A percentile compares a stretch with the other conserved stretches of the same genome.
Conservation (phyloP, 1,140 invertebrate genomes). For the Drosophila lini region DNA sequence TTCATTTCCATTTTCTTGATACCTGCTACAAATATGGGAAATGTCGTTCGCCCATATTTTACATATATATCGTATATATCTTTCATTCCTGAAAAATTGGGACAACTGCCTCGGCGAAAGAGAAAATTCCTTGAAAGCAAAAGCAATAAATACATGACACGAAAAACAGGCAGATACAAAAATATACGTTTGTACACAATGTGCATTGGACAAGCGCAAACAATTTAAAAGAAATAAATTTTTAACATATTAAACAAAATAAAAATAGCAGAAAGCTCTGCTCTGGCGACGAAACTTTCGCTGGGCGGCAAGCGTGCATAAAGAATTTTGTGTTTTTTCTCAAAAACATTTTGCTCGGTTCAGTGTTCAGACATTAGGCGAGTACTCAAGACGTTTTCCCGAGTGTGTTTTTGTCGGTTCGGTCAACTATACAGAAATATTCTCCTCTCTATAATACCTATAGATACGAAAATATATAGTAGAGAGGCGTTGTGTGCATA, state of each 20-base stretch:
- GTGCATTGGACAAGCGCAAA: conserved; percentile 19
- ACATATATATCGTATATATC: conserved; percentile 3
- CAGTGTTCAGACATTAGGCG: conserved; percentile 64
- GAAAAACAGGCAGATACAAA: conserved; percentile 28
- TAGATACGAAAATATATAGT: conserved; percentile 36
- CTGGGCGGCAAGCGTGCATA: conserved; percentile 34
- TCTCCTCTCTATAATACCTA: conserved; percentile 30
- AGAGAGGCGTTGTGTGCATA: conserved; percentile 14
- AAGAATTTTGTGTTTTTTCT: conserved; percentile 48
- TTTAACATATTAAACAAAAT: conserved; percentile 49
- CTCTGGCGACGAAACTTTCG: conserved; percentile 56
- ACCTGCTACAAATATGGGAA: conserved; percentile 1
- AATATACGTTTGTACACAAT: conserved; percentile 22
- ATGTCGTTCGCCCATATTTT: not conserved
- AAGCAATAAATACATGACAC: conserved; percentile 52
- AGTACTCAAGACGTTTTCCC: conserved; percentile 67
- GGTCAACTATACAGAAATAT: conserved; percentile 12
- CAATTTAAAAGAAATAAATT: conserved; percentile 44
- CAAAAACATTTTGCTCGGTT: conserved; percentile 57
- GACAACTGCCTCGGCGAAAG: conserved; percentile 38
- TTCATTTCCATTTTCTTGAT: conserved; percentile 28
- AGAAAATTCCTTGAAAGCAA: conserved; percentile 52
- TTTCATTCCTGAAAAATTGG: conserved; percentile 41
- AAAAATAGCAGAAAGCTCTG: conserved; percentile 73
- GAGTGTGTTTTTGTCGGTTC: conserved; percentile 25